Evolutionary conservation across 2,888 invertebrate species (phyloP).

Genomic region (Bugula neritina): DNA sequence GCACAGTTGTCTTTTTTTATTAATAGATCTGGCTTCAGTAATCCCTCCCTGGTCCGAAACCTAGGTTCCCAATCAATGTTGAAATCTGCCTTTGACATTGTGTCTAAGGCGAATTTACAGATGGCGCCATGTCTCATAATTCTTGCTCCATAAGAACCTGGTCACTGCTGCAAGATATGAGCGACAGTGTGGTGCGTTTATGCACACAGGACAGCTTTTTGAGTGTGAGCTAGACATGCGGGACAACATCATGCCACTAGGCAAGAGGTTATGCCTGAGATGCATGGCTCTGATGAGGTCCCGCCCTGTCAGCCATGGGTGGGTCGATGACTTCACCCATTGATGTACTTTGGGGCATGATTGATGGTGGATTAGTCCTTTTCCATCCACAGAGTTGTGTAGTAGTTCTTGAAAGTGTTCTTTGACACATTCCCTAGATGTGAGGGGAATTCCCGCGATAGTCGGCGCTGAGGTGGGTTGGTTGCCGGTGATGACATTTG

Average conservation of each 20-base stretch:
- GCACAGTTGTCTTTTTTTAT: no score
- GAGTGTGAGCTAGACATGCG: not conserved
- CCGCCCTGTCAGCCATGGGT: not conserved
- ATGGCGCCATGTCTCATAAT: not conserved
- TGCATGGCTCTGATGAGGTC: conserved; percentile 1
- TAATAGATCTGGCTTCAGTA: no score
- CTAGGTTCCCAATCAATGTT: no score
- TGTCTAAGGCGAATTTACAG: no score
- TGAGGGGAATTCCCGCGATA: no score
- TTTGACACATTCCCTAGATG: no score
- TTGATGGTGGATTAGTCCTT: not conserved
- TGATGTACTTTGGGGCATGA: not conserved
- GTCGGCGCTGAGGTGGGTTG: no score
- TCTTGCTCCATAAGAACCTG: not conserved
- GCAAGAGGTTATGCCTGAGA: not conserved
- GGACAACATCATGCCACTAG: not conserved
- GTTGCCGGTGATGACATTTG: no score
- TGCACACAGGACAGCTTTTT: not conserved
- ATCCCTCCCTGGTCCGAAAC: no score
- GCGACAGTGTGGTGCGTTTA: not conserved
- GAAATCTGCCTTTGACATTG: no score
- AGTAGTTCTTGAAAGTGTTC: no score
- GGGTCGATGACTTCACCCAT: not conserved
- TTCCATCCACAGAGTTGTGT: not conserved
- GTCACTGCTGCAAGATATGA: not conserved